phyloP scores from a whole-genome alignment of 1,140 invertebrate genomes.

The Branchinecta lindahli region DNA sequence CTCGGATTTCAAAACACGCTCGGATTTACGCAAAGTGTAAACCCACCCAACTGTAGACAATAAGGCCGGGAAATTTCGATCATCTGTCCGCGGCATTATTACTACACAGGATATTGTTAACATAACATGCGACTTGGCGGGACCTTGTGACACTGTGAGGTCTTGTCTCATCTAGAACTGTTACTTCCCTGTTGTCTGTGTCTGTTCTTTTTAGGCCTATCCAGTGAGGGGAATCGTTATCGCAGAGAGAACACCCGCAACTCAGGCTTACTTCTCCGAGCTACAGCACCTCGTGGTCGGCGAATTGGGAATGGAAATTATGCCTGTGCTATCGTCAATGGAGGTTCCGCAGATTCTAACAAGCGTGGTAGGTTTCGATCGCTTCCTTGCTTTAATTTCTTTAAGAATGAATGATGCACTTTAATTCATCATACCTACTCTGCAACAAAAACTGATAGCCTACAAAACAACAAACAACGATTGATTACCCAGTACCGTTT shows the following conservation, averaged over 20 bases:
- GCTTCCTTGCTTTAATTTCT: too few relatives aligned
- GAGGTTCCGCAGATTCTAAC: not conserved
- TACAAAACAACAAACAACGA: too few relatives aligned
- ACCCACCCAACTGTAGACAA: too few relatives aligned
- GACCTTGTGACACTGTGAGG: not conserved
- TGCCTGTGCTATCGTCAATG: not conserved
- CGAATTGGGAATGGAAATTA: not conserved
- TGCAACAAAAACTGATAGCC: too few relatives aligned
- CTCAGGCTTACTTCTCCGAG: not conserved
- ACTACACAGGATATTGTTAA: too few relatives aligned
- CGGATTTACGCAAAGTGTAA: too few relatives aligned
- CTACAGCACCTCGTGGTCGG: not conserved
- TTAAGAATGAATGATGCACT: too few relatives aligned
- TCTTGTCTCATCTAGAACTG: not conserved
- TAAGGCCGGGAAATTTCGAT: too few relatives aligned
- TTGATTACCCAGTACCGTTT: too few relatives aligned
- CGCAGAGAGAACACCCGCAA: not conserved
- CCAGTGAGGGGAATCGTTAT: not conserved
- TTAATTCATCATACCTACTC: too few relatives aligned
- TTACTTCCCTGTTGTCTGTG: not conserved
- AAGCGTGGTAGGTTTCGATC: not conserved
- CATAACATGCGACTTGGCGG: not conserved
- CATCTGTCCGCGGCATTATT: too few relatives aligned
- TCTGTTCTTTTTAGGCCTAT: not conserved
- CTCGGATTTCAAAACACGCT: too few relatives aligned